phyloP scores from a whole-genome alignment of 1,140 invertebrate species.

The Orussus abietinus region DNA sequence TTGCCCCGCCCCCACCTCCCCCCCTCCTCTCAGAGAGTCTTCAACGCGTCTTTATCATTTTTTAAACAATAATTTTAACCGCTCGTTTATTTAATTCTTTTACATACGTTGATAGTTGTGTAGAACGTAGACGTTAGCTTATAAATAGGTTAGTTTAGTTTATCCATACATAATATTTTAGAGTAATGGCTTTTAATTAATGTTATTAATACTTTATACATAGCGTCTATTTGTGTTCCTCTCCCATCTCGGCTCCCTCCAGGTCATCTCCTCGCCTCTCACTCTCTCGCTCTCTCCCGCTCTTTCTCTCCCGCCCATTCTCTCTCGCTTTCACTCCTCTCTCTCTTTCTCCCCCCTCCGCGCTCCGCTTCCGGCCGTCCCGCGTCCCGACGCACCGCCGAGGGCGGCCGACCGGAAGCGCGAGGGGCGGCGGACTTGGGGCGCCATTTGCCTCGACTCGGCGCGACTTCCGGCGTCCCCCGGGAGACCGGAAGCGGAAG shows the following conservation, averaged over 20 bases:
- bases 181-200: conserved; percentile 44
- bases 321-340: conserved; percentile 8
- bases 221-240: conserved; percentile 25
- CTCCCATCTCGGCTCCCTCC: conserved; percentile 6
- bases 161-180: conserved; percentile 47
- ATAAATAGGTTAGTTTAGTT: conserved; percentile 56
- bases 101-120: conserved; percentile 49
- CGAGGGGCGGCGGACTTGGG: neutral
- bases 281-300: conserved; percentile 2
- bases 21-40: neutral
- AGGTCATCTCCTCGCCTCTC: conserved; percentile 2
- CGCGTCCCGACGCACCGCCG: no score
- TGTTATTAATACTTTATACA: conserved; percentile 48
- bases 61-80: conserved; percentile 53
- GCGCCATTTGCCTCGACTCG: neutral
- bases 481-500: conserved; percentile 23
- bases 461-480: conserved; percentile 11
- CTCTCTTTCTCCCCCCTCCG: neutral
- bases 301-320: conserved; percentile 7
- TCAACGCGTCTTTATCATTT: conserved; percentile 44
- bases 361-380: no score
- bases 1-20: neutral
- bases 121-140: conserved; percentile 57
- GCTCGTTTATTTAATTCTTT: conserved; percentile 49
- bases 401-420: conserved; percentile 1